phyloP scores from a whole-genome alignment of 2,113 vertebrate genomes.

The Passerina amoena region DNA sequence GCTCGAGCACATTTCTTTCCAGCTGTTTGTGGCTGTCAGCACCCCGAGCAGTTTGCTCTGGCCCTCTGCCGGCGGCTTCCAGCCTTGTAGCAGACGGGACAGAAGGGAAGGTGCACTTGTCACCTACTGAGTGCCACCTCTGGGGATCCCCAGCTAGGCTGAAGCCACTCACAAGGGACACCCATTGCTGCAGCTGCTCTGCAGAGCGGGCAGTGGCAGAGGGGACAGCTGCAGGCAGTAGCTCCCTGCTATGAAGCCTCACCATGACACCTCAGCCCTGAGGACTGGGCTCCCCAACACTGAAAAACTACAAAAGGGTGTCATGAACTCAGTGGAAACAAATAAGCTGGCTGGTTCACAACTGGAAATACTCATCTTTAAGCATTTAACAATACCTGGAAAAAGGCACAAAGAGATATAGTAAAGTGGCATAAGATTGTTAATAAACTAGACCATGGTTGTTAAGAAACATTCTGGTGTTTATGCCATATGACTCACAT shows the following conservation, averaged over 20 bases:
- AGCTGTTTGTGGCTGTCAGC: background rate
- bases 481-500: constrained; percentile 17
- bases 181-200: background rate
- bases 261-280: background rate
- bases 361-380: constrained; percentile 1
- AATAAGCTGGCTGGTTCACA: background rate
- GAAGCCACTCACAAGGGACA: background rate
- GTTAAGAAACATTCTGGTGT: constrained; percentile 34
- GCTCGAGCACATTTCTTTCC: background rate
- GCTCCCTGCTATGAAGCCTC: background rate
- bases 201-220: background rate
- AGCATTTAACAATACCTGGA: constrained; percentile 18
- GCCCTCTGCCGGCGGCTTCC: background rate
- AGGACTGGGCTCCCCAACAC: background rate
- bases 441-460: background rate
- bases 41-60: background rate
- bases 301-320: background rate
- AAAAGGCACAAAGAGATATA: background rate
- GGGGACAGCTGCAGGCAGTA: background rate
- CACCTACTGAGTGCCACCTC: background rate
- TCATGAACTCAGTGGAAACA: background rate
- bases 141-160: background rate
- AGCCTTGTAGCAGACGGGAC: background rate
- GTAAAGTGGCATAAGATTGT: background rate
- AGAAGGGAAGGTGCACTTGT: background rate